A percentile compares a stretch with the other conserved stretches of the same genome.
Evolutionary conservation across 2,888 invertebrate genomes (phyloP).

Genomic region (Lepidochrysops patricia): DNA sequence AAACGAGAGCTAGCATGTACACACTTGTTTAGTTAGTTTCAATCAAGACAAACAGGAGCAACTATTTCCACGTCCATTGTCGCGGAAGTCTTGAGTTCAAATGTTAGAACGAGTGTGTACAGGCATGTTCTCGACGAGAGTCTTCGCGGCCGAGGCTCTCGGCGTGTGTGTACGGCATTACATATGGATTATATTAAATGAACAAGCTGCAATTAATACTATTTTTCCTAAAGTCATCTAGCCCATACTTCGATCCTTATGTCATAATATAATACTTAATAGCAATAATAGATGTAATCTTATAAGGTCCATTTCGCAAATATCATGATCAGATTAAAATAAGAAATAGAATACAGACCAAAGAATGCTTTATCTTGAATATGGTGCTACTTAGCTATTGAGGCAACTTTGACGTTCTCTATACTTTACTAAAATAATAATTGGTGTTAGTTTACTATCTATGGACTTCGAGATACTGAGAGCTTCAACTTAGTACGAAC

Average conservation of each 20-base stretch:
- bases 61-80: too few relatives aligned
- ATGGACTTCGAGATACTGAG: neutral
- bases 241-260: neutral
- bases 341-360: neutral
- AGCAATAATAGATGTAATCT: neutral
- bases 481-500: neutral
- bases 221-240: neutral
- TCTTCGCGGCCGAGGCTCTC: too few relatives aligned
- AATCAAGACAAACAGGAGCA: too few relatives aligned
- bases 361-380: slow-evolving; percentile 2
- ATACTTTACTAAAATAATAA: slow-evolving; percentile 9
- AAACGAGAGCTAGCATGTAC: too few relatives aligned
- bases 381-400: slow-evolving; percentile 7
- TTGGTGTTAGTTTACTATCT: slow-evolving; percentile 1
- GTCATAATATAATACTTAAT: neutral
- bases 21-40: too few relatives aligned
- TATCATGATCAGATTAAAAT: neutral
- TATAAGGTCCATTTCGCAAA: neutral
- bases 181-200: too few relatives aligned
- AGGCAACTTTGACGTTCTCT: slow-evolving; percentile 1
- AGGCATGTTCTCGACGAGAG: too few relatives aligned
- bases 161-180: too few relatives aligned
- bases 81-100: too few relatives aligned
- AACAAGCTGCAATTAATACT: neutral
- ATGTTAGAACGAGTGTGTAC: too few relatives aligned